phyloP scores from a whole-genome alignment of 2,888 invertebrate species.

The Andrena praecox region DNA sequence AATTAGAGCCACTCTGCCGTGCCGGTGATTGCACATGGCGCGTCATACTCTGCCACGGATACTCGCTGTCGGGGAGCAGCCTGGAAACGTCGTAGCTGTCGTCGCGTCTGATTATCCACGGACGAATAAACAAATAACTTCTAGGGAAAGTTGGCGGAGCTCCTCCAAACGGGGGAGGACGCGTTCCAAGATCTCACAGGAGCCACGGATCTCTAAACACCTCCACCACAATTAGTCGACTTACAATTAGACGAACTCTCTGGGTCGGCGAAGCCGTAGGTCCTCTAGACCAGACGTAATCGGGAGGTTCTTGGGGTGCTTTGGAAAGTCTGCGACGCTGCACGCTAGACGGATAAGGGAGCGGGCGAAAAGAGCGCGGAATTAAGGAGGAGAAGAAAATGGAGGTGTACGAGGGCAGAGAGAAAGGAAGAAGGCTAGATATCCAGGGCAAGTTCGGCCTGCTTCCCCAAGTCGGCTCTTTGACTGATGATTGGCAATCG shows the following conservation, averaged over 20 bases:
- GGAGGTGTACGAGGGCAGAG: neutral
- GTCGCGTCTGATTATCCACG: conserved; percentile 80
- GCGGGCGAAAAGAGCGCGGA: neutral
- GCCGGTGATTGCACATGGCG: conserved; percentile 58
- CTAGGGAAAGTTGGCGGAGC: neutral
- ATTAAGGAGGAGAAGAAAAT: conserved; percentile 31
- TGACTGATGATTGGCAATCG: conserved; percentile 83
- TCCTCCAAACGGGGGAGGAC: neutral
- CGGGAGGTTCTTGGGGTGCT: neutral
- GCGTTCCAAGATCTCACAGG: neutral
- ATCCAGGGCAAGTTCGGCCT: conserved; percentile 63
- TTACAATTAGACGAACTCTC: neutral
- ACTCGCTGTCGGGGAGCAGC: conserved; percentile 26
- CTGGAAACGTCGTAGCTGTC: conserved; percentile 29
- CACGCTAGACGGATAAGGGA: conserved; percentile 7
- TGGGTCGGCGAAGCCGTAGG: neutral
- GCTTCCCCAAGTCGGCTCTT: conserved; percentile 71
- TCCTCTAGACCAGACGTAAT: neutral
- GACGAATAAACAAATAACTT: conserved; percentile 76
- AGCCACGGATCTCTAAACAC: neutral
- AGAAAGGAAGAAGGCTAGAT: conserved; percentile 50
- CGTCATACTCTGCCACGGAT: conserved; percentile 54
- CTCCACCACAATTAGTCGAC: neutral
- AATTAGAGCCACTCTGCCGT: conserved; percentile 82
- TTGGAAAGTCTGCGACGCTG: conserved; percentile 18